Conservation (phyloP, 2,113 vertebrate genomes). For the Hippolais icterina region DNA sequence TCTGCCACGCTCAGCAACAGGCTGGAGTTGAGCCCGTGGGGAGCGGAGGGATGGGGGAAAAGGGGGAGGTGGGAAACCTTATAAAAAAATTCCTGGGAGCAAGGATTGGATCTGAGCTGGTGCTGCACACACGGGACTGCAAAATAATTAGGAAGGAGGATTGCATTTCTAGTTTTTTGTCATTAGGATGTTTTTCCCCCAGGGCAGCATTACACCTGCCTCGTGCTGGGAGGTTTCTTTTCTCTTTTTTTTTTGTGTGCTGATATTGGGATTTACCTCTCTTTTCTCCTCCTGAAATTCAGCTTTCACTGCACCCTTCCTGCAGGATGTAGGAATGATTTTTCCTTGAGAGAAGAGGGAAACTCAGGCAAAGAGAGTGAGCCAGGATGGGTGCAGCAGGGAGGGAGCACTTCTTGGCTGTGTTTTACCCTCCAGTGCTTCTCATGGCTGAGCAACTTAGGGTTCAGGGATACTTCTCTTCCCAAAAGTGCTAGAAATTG, state of each 20-base stretch:
- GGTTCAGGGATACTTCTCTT: background rate
- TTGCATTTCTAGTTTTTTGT: background rate
- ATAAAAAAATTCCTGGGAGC: background rate
- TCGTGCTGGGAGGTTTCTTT: background rate
- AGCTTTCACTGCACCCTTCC: background rate
- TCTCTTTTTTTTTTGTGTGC: background rate
- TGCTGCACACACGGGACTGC: background rate
- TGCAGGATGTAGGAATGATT: background rate
- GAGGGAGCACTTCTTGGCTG: background rate
- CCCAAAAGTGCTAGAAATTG: background rate
- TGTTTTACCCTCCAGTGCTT: background rate
- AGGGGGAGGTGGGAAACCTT: background rate
- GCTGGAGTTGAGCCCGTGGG: accelerated
- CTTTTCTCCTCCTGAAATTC: background rate
- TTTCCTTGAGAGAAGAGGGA: background rate
- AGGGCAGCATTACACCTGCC: background rate
- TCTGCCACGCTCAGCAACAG: background rate
- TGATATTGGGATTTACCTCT: background rate
- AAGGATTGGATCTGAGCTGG: background rate
- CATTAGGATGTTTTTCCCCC: background rate
- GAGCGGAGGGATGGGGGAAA: accelerated
- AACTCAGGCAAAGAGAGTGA: background rate
- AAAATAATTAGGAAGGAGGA: background rate
- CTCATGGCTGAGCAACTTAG: background rate
- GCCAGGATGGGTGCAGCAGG: background rate